Percentiles rank a stretch among this genome's conserved stretches.
These are phyloP conservation scores for Eupristina koningsbergeri DNA, from an alignment of 1,140 invertebrate genomes.

Conservation along the genomic window DNA sequence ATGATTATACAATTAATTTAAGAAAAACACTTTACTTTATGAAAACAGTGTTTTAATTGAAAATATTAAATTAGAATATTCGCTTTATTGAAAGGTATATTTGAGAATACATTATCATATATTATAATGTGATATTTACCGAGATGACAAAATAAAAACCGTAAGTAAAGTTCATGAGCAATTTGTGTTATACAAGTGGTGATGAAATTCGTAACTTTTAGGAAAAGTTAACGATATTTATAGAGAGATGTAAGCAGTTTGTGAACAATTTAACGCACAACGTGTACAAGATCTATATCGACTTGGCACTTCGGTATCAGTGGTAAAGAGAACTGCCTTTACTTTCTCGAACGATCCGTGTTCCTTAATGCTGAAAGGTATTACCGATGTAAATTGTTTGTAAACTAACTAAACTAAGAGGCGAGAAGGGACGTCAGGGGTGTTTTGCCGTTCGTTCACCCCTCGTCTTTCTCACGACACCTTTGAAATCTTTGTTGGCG, in stretches of 20 bases:
- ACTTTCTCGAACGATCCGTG: neutral
- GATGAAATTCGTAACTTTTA: neutral
- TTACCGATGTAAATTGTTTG: slow-evolving; percentile 51
- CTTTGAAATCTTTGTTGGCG: slow-evolving; percentile 22
- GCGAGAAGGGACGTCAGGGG: neutral
- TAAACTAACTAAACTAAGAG: slow-evolving; percentile 38
- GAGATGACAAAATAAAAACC: too few species aligned
- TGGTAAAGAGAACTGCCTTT: neutral
- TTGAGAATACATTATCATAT: too few species aligned
- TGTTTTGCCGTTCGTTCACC: neutral
- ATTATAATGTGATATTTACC: too few species aligned
- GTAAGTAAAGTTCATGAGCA: neutral
- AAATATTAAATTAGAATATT: neutral
- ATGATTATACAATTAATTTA: neutral
- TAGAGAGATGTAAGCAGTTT: neutral
- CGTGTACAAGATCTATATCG: neutral
- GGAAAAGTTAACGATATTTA: neutral
- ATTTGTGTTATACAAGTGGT: neutral
- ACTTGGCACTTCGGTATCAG: neutral
- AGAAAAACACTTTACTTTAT: neutral
- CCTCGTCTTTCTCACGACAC: neutral
- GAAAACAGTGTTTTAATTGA: neutral
- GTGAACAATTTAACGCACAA: neutral
- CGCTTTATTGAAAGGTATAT: too few species aligned
- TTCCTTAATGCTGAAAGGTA: slow-evolving; percentile 29